phyloP scores from a whole-genome alignment of 2,888 invertebrate species.

The Globia sparganii region DNA sequence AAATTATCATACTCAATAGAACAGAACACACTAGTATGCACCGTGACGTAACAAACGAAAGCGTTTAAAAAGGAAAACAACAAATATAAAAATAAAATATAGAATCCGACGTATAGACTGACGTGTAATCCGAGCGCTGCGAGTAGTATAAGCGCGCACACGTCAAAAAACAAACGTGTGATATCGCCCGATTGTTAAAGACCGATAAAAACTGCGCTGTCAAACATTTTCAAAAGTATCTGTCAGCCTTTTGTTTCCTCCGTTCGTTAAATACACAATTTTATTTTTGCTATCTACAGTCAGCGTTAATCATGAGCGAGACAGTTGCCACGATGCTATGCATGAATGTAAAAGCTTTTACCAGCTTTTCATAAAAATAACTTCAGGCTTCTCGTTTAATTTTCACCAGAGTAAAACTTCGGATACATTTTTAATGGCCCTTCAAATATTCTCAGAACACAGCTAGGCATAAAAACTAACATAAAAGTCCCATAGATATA shows the following conservation, averaged over 20 bases:
- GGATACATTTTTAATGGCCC: constrained; percentile 33
- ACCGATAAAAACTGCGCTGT: constrained; percentile 64
- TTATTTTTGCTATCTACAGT: constrained; percentile 67
- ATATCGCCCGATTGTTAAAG: constrained; percentile 56
- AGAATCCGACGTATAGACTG: constrained; percentile 8
- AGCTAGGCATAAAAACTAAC: constrained; percentile 26
- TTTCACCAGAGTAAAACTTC: constrained; percentile 34
- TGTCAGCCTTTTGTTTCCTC: constrained; percentile 64
- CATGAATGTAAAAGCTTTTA: constrained; percentile 72
- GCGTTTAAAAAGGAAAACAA: constrained; percentile 7
- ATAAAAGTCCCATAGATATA: constrained; percentile 45
- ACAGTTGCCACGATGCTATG: constrained; percentile 63
- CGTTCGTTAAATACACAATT: constrained; percentile 62
- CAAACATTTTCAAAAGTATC: constrained; percentile 61
- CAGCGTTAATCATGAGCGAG: constrained; percentile 69
- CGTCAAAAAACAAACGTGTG: constrained; percentile 49
- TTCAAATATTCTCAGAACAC: constrained; percentile 28
- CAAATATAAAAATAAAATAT: constrained; percentile 18
- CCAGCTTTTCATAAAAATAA: constrained; percentile 62
- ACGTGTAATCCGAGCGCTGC: constrained; percentile 28
- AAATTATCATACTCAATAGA: constrained; percentile 24
- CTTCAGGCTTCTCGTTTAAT: constrained; percentile 40
- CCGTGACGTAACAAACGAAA: constrained; percentile 24
- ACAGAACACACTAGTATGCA: not conserved
- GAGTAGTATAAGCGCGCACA: constrained; percentile 49